These are phyloP conservation scores for Smittia aterrima DNA, from an alignment of 2,888 invertebrate genomes.

Conservation along the genomic window DNA sequence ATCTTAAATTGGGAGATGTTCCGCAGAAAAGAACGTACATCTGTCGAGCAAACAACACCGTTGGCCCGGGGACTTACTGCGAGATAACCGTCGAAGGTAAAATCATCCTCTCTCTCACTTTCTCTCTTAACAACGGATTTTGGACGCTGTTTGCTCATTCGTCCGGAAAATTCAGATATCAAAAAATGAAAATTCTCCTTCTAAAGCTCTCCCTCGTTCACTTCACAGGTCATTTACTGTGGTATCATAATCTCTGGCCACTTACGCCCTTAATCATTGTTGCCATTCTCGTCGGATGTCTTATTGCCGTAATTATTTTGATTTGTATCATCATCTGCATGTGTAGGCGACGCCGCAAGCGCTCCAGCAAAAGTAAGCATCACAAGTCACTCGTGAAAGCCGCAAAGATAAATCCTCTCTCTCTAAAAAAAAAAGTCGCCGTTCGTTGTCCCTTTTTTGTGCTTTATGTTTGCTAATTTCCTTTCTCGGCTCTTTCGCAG, in stretches of 20 bases:
- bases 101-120: not conserved
- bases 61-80: slow-evolving; percentile 66
- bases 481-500: not conserved
- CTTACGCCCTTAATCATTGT: slow-evolving; percentile 65
- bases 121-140: not conserved
- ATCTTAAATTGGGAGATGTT: slow-evolving; percentile 64
- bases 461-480: slow-evolving; percentile 16
- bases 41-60: slow-evolving; percentile 81
- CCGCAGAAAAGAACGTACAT: slow-evolving; percentile 71
- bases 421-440: not conserved
- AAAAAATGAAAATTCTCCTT: not conserved
- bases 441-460: slow-evolving; percentile 24
- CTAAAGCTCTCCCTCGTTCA: not conserved
- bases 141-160: too few relatives aligned
- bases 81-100: slow-evolving; percentile 68
- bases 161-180: slow-evolving; percentile 33
- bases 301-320: slow-evolving; percentile 71
- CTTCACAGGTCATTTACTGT: slow-evolving; percentile 67
- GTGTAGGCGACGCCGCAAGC: slow-evolving; percentile 72
- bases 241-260: slow-evolving; percentile 77
- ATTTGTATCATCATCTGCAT: slow-evolving; percentile 83
- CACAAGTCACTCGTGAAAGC: not conserved
- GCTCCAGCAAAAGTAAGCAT: slow-evolving; percentile 54
- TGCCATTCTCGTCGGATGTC: slow-evolving; percentile 65
- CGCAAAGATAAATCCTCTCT: slow-evolving; percentile 4